A percentile compares a stretch with the other conserved stretches of the same genome.
These are phyloP conservation scores for Urocolius indicus DNA, from an alignment of 2,113 vertebrate genomes.

Conservation along the genomic window DNA sequence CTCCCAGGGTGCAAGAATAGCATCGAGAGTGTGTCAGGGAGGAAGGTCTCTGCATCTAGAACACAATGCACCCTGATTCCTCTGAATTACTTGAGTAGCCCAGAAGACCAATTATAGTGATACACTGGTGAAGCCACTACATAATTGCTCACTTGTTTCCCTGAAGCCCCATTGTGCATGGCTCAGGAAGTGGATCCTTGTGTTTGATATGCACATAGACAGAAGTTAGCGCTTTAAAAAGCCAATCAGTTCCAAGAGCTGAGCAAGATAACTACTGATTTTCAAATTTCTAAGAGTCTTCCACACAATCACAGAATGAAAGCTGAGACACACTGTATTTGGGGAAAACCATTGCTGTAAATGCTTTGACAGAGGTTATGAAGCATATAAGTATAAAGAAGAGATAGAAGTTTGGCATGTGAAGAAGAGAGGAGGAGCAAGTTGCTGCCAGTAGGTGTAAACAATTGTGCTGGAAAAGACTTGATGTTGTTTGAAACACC, in stretches of 20 bases:
- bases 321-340: not conserved
- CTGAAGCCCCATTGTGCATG: not conserved
- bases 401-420: not conserved
- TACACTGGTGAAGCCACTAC: not conserved
- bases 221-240: not conserved
- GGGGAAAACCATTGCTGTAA: not conserved
- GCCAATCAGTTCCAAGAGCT: not conserved
- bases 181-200: not conserved
- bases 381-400: not conserved
- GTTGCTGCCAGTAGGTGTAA: not conserved
- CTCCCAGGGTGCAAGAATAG: not conserved
- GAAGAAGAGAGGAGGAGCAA: not conserved
- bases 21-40: not conserved
- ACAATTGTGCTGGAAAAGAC: not conserved
- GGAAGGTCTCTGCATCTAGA: not conserved
- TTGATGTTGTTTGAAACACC: not conserved
- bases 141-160: not conserved
- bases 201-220: not conserved
- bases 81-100: not conserved
- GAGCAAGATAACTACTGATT: fast-evolving
- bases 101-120: not conserved
- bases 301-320: not conserved
- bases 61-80: not conserved
- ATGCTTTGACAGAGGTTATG: not conserved
- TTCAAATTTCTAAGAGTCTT: not conserved